Evolutionary conservation across 2,888 invertebrate genomes (phyloP).

Genomic region (Nudaria mundana): DNA sequence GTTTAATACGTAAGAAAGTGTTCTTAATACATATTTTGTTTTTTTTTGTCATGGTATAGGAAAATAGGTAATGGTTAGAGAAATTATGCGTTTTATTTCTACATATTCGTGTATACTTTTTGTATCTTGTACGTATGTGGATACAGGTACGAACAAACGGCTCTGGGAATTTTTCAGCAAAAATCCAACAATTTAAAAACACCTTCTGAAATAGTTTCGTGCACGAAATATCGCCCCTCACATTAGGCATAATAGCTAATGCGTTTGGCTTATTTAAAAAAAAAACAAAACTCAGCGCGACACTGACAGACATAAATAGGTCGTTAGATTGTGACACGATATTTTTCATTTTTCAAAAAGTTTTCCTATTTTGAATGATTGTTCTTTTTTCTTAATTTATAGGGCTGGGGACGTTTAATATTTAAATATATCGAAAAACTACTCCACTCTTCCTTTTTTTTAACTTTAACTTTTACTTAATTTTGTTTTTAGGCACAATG

Average conservation of each 20-base stretch:
- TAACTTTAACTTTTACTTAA: no score
- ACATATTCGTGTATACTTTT: no score
- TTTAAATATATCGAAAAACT: background rate
- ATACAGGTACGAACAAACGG: no score
- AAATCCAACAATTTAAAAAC: conserved; percentile 11
- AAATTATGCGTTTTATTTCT: no score
- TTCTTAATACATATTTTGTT: no score
- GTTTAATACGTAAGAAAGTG: no score
- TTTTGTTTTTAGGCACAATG: no score
- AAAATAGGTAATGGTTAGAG: no score
- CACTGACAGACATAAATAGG: conserved; percentile 59
- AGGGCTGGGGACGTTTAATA: conserved; percentile 7
- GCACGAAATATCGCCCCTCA: conserved; percentile 35
- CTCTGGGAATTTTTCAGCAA: no score
- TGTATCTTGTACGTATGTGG: no score
- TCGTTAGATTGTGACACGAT: conserved; percentile 59
- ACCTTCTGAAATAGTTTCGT: conserved; percentile 25
- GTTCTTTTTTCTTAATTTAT: conserved; percentile 45
- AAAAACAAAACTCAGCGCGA: conserved; percentile 49
- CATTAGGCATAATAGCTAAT: conserved; percentile 53
- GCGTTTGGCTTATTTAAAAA: conserved; percentile 58
- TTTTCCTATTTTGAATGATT: conserved; percentile 59
- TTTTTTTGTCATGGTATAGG: no score
- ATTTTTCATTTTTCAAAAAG: conserved; percentile 58
- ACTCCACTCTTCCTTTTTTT: no score